Conservation (phyloP, 2,113 vertebrate genomes). For the Chamaetylas fuelleborni region DNA sequence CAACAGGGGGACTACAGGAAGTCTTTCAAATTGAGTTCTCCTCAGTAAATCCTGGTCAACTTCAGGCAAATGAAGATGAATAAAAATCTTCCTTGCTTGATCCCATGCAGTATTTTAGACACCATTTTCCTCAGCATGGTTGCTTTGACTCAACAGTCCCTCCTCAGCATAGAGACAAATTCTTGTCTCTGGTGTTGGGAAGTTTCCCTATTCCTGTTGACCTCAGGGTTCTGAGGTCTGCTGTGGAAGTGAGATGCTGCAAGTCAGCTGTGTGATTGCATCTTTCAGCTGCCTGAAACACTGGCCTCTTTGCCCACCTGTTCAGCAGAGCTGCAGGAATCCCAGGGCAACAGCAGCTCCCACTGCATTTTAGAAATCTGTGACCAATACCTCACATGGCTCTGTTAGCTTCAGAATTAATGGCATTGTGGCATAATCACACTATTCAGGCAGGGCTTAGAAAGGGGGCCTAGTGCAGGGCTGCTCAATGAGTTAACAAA, state of each 20-base stretch:
- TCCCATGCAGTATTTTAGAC: not conserved
- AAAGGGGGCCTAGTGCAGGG: not conserved
- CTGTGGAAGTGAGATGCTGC: not conserved
- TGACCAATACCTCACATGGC: not conserved
- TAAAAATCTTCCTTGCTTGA: not conserved
- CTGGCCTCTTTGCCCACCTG: not conserved
- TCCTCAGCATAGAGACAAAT: not conserved
- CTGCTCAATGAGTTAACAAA: not conserved
- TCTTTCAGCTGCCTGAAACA: not conserved
- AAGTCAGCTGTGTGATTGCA: not conserved
- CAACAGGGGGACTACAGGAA: not conserved
- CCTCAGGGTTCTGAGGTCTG: not conserved
- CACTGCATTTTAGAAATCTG: not conserved
- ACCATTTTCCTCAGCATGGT: not conserved
- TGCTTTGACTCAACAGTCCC: not conserved
- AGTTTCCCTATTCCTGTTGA: accelerated
- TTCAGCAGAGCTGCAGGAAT: not conserved
- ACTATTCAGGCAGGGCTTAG: not conserved
- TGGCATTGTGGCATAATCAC: not conserved
- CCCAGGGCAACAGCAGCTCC: not conserved
- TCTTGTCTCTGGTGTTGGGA: not conserved
- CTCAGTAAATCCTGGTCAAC: not conserved
- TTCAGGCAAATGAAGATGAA: not conserved
- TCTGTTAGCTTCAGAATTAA: not conserved
- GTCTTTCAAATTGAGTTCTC: not conserved